Conservation (phyloP, 2,113 vertebrate genomes). For the Maccullochella peelii region DNA sequence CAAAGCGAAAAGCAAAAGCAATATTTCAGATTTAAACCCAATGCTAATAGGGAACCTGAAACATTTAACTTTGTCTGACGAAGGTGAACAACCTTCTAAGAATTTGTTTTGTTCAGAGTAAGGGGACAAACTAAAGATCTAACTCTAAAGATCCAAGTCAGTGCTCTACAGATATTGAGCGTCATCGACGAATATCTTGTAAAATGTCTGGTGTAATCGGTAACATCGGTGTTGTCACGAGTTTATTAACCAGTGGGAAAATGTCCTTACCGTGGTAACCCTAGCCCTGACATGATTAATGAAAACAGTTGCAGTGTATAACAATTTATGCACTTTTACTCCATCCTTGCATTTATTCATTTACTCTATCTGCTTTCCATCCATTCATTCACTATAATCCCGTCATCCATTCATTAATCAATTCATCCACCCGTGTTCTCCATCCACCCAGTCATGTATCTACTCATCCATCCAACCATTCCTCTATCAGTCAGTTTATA, state of each 20-base stretch:
- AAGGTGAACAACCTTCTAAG: too few relatives aligned
- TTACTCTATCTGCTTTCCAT: constrained; percentile 48
- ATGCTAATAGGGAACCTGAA: too few relatives aligned
- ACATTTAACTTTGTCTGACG: too few relatives aligned
- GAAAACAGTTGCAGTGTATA: neutral
- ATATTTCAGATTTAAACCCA: too few relatives aligned
- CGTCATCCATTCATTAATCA: constrained; percentile 61
- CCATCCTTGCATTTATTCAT: constrained; percentile 52
- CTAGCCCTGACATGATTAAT: neutral
- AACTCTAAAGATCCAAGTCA: too few relatives aligned
- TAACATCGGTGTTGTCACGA: too few relatives aligned
- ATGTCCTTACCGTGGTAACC: too few relatives aligned
- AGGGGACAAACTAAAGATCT: too few relatives aligned
- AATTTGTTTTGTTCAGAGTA: too few relatives aligned
- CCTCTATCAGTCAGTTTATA: constrained; percentile 16
- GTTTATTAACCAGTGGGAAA: too few relatives aligned
- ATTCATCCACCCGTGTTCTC: constrained; percentile 28
- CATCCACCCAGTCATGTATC: constrained; percentile 17
- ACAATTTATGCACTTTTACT: constrained; percentile 26
- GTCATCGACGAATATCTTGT: neutral
- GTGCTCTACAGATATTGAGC: neutral
- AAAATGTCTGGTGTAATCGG: neutral
- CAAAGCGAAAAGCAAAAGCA: too few relatives aligned
- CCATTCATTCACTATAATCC: constrained; percentile 55
- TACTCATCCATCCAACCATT: constrained; percentile 15